Evolutionary conservation across 2,888 invertebrate species (phyloP), one percentile per base, ranked within the genome.

Genomic region (Myopa tessellatipennis): DNA sequence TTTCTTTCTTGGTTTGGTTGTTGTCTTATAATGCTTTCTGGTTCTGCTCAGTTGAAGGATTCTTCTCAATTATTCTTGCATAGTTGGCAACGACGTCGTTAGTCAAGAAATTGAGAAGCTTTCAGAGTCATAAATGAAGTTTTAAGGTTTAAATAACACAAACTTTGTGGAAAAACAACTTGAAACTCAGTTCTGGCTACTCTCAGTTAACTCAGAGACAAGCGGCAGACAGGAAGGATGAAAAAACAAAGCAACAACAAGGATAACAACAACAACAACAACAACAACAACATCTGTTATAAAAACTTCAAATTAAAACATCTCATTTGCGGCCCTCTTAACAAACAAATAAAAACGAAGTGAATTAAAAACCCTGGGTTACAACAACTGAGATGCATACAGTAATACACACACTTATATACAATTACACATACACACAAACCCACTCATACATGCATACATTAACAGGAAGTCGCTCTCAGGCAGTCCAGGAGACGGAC

Each of bases 311-410:
- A 63, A 63, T 65, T 10, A 65, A 65, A 65, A 65, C 38, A 65
- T 65, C 65, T 65, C 65, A 65, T 65, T 65, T 65, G 65, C 38
- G 65, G 65, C 4, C 34, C 38, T 65, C 16, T 38, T 36, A 65
- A 65, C 34, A 65, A 38, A 50, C 73, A 61, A 61, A 16, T 36
- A 16, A 63, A 65, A 74, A 74, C 45, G 26, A 36, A 74, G 40
- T 68, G 34, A 68, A 75, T 75, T 75, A 75, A 75, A 75, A 75
- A 58, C 75, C 60, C 45, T 69, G 75, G 69, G 34, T 45, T 45
- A 45, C 45, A 45, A 45, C 6, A 45, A 45, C 7, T 45, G 45
- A 45, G 45, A 45, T 45, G 10, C 45, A 45, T 10, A 45, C 26
- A 26, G 26, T 26, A 26, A 26, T 68, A 60, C 55, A 55, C 67